A percentile compares a stretch with the other conserved stretches of the same genome.
These are phyloP conservation scores for Cyrtonyx montezumae DNA, from an alignment of 2,113 vertebrate genomes.

Conservation along the genomic window DNA sequence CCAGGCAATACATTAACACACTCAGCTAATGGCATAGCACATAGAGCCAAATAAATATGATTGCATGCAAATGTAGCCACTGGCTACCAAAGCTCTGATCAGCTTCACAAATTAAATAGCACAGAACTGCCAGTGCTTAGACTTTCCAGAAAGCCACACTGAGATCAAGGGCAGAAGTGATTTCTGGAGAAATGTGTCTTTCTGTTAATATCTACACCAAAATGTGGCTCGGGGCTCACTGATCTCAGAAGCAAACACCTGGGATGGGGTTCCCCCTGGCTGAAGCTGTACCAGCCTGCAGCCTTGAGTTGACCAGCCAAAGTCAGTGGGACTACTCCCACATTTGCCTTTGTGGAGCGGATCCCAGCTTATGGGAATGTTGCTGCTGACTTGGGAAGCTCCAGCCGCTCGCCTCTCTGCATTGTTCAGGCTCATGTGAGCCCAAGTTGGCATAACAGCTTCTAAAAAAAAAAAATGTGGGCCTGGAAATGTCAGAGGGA, in stretches of 20 bases:
- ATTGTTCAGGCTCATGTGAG: background rate
- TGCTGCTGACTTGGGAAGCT: background rate
- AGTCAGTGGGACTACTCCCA: background rate
- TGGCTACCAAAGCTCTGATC: background rate
- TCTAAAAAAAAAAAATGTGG: background rate
- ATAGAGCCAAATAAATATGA: background rate
- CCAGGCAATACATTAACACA: constrained; percentile 30
- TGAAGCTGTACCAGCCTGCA: too few species aligned
- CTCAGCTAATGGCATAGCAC: background rate
- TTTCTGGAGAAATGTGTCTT: background rate
- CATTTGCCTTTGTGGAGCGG: accelerated
- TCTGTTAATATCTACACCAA: accelerated
- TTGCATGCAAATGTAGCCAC: background rate
- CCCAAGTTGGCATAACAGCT: background rate
- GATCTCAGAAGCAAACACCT: background rate
- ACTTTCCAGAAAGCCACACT: background rate
- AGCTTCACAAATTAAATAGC: background rate
- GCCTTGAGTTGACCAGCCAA: background rate
- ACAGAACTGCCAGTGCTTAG: background rate
- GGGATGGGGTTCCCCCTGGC: background rate
- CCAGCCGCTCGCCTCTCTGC: accelerated
- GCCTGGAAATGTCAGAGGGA: constrained; percentile 47
- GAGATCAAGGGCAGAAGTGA: accelerated
- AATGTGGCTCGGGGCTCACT: accelerated
- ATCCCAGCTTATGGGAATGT: accelerated